A percentile compares a stretch with the other conserved stretches of the same genome.
These are phyloP conservation scores for Schizopygopsis malacanthus DNA, from an alignment of 2,797 vertebrate species.

Conservation along the genomic window DNA sequence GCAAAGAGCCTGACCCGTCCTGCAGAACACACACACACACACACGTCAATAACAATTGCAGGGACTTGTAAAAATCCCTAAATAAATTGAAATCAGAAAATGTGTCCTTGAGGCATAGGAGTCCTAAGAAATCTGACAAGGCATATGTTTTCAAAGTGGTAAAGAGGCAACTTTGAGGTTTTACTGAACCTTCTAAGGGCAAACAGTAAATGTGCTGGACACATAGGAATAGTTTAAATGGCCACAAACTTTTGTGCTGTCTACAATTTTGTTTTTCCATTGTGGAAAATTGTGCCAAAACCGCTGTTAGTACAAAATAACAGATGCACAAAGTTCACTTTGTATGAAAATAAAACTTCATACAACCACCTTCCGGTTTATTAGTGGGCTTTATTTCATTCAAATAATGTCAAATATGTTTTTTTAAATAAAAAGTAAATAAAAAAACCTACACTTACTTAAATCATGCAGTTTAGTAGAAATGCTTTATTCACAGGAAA, in stretches of 20 bases:
- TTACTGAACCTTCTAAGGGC: background rate
- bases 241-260: constrained; percentile 46
- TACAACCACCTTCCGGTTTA: background rate
- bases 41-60: background rate
- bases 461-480: background rate
- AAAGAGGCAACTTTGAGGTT: background rate
- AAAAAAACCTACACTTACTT: background rate
- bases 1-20: constrained; percentile 65
- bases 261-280: constrained; percentile 1
- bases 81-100: constrained; percentile 34
- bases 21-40: constrained; percentile 14
- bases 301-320: background rate
- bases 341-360: background rate
- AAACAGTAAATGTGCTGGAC: constrained; percentile 4
- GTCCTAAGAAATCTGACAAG: background rate
- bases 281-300: background rate
- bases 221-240: background rate
- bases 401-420: background rate
- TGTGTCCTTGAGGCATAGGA: background rate
- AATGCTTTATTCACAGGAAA: background rate
- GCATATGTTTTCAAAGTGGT: background rate
- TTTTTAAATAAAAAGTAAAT: background rate
- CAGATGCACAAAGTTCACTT: background rate
- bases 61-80: constrained; percentile 9
- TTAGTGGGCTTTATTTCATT: background rate